Conservation (phyloP, 2,113 vertebrate genomes). For the Myrmecobius fasciatus region DNA sequence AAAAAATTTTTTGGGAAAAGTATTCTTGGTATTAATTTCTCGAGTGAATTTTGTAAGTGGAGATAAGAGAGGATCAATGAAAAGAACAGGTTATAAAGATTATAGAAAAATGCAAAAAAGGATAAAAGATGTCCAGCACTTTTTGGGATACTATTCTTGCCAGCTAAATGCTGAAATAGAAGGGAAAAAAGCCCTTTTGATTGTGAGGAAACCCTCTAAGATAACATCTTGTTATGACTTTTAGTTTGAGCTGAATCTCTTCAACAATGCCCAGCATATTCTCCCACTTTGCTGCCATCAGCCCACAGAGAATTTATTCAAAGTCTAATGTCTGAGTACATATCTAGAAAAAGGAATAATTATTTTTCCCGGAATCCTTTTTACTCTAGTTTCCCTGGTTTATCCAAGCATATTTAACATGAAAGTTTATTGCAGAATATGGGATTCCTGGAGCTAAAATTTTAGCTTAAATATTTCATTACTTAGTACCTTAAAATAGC, state of each 20-base stretch:
- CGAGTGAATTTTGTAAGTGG: neutral
- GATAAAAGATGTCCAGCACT: neutral
- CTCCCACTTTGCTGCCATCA: neutral
- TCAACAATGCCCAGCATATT: neutral
- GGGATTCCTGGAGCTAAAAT: conserved; percentile 18
- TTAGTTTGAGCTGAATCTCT: neutral
- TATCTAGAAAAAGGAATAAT: neutral
- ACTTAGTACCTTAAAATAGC: conserved; percentile 47
- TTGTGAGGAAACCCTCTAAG: neutral
- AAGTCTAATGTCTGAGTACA: neutral
- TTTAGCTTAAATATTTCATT: conserved; percentile 59
- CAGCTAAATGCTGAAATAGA: neutral
- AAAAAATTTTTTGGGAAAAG: neutral
- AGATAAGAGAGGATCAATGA: neutral
- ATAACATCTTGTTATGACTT: neutral
- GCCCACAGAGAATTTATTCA: neutral
- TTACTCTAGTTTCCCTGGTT: conserved; percentile 20
- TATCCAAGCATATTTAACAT: conserved; percentile 17
- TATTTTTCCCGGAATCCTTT: conserved; percentile 18
- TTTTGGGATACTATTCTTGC: neutral
- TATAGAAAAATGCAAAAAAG: neutral
- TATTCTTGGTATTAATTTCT: neutral
- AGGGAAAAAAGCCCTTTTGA: neutral
- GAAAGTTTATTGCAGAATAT: neutral
- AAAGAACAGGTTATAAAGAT: conserved; percentile 2